Percentiles rank a stretch among this genome's conserved stretches.
Evolutionary conservation across 2,113 vertebrate genomes (phyloP).

Genomic region (Rhabdomys dilectus): DNA sequence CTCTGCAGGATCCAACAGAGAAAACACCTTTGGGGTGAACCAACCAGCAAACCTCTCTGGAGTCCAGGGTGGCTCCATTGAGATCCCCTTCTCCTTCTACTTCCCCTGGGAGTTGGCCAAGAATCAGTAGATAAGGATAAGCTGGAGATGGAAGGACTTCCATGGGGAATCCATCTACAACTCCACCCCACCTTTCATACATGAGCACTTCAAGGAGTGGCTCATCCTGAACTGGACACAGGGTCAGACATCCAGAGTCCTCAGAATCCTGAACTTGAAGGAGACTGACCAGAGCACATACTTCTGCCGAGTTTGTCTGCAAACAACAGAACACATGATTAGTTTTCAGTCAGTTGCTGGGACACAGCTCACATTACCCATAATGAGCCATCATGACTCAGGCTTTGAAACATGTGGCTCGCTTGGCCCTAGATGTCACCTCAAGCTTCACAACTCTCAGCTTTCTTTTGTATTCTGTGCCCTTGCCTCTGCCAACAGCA

Average conservation of each 20-base stretch:
- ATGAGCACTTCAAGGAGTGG: background rate
- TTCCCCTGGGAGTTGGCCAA: rapidly evolving
- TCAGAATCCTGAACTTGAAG: background rate
- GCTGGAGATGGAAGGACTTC: rapidly evolving
- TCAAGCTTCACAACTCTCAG: background rate
- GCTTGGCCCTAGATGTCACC: rapidly evolving
- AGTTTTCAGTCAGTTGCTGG: too few species aligned
- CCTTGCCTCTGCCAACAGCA: background rate
- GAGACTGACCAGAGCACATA: background rate
- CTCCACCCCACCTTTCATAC: rapidly evolving
- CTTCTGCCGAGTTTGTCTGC: background rate
- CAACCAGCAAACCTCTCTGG: rapidly evolving
- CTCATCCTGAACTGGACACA: background rate
- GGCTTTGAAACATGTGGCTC: background rate
- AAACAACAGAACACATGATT: rapidly evolving
- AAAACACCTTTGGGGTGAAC: rapidly evolving
- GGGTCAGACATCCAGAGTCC: rapidly evolving
- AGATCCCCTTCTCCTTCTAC: constrained; percentile 41
- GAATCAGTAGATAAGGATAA: rapidly evolving
- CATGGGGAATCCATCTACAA: background rate
- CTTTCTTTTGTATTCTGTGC: background rate
- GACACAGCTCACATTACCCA: too few species aligned
- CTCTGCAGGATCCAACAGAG: rapidly evolving
- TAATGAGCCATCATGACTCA: background rate
- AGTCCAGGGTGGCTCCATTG: background rate